Base-by-base conservation (phyloP, 2,888 invertebrate genomes). In the Tachina grossa region DNA sequence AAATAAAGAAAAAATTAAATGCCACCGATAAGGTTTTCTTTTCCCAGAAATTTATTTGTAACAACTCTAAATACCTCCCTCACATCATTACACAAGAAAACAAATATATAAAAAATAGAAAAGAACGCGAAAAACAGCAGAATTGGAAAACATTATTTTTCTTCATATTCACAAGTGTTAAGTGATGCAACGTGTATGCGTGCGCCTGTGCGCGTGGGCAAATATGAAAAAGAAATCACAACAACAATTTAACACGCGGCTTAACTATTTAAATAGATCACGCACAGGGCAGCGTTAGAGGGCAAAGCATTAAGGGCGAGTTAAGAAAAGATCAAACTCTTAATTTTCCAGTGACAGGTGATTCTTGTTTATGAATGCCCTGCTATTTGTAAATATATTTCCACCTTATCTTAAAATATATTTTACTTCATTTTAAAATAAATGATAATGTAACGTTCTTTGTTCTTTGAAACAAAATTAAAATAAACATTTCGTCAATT, bases 181-280 rank as follows among this genome's bases (percentile, higher is more conserved):
- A 65, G 71, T 80, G 63, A 65, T 41, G 79, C 72, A 72, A 80
- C 49, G 11, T 55, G 57, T 47, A 57, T 72, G 72, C 47, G 79
- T 55, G 79, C 49, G 55, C 65, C 45, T 49, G 72, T 72, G 72
- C 47, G 79, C 65, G 79, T 49, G 55, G 57, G 47, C 41, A 49
- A 13, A 9, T 14, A 49, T 39, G 10, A 43, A 59, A 1, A 55
- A 10, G 3, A 5, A 19, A 13, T 43, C 14, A 53, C n/a, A 19
- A 45, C 11, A 39, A 55, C 53, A 55, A 22, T 14, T 31, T 1
- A 69, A 63, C 63, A 16, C 19, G 53, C 14, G 55, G 47, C 51
- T 78, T 69, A n/a, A 57, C 19, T 9, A 66, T 66, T 66, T 66
- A 66, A 66, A 59, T 13, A 22, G 78, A 63, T 65, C 55, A 65